A percentile compares a stretch with the other conserved stretches of the same genome.
Conservation (phyloP, 2,888 invertebrate species). For the Stictocephala bisonia region DNA sequence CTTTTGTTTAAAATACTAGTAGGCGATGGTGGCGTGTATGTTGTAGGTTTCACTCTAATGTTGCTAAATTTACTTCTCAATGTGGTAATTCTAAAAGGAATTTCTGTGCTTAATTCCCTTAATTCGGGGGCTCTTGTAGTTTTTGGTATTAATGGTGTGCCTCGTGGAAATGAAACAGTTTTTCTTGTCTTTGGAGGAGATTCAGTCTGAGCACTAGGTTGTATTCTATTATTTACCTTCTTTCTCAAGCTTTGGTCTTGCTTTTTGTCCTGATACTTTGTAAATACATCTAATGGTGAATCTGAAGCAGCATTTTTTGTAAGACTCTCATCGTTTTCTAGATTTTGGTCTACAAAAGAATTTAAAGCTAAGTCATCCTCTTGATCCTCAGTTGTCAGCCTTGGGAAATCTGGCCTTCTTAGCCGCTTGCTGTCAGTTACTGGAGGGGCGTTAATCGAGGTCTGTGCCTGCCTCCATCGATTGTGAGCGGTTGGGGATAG, state of each 20-base stretch:
- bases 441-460: slow-evolving; percentile 15
- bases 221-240: slow-evolving; percentile 16
- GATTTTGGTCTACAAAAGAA: slow-evolving; percentile 46
- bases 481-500: slow-evolving; percentile 49
- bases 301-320: slow-evolving; percentile 35
- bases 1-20: slow-evolving; percentile 17
- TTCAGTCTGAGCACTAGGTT: slow-evolving; percentile 8
- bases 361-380: slow-evolving; percentile 37
- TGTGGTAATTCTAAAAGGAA: background rate
- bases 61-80: slow-evolving; percentile 42
- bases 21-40: slow-evolving; percentile 46
- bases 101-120: background rate
- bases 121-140: slow-evolving; percentile 8
- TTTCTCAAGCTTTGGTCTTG: slow-evolving; percentile 9
- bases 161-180: slow-evolving; percentile 8
- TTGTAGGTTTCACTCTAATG: slow-evolving; percentile 46
- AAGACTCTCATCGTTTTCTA: slow-evolving; percentile 41
- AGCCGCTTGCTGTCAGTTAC: slow-evolving; percentile 7
- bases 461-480: slow-evolving; percentile 52
- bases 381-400: slow-evolving; percentile 9
- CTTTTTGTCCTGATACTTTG: slow-evolving; percentile 18
- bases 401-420: slow-evolving; percentile 33
- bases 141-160: slow-evolving; percentile 19
- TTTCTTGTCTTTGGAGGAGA: background rate
- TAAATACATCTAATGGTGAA: slow-evolving; percentile 23